Base-by-base conservation (phyloP, 2,797 vertebrate genomes). In the Sebastes reedi region DNA sequence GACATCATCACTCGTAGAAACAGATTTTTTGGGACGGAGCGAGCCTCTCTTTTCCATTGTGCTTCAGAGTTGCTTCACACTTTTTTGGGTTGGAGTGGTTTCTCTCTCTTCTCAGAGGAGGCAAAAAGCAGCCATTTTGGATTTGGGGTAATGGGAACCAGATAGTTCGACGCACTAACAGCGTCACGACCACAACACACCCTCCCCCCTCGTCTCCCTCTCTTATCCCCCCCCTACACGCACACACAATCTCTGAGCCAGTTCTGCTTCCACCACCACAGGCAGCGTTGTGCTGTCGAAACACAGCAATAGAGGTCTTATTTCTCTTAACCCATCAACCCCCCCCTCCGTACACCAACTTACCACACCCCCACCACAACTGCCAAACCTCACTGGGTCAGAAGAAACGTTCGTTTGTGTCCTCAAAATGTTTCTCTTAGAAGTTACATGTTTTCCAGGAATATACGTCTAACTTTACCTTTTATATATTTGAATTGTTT, bases 261-360 rank as follows among this genome's bases (percentile, higher is more conserved):
- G 55, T 36, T 84, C 77, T 67, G 83, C 77, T 34, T 78, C 70
- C 58, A 84, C 71, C 83, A 82, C 89, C 82, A 69, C 79, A 79
- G 84, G 77, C 85, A 79, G 71, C 75, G 61, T 24, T 77, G 77
- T 66, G 34, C 90, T 93, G 90, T 92, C 20, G 79, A 93, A 93
- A 93, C 80, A 83, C 86, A 87, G 88, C 93, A 94, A 94, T 88
- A 87, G 84, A 86, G 71, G 79, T 91, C 82, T 90, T 92, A 89
- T 93, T 92, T 82, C 80, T 62, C 61, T 79, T 68, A 32, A 25
- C 22, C 69, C 36, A 39, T 39, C 36, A 39, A 39, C 36, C 56
- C 18, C 52, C 7, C 7, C 27, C 22, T 14, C 11, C 2, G 11
- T 30, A 13, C 42, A 13, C 22, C 58, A 39, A 13, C 67, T 71